Percentiles rank a stretch among this genome's conserved stretches.
Conservation (phyloP, 1,140 invertebrate genomes). For the Zaprionus ornatus region DNA sequence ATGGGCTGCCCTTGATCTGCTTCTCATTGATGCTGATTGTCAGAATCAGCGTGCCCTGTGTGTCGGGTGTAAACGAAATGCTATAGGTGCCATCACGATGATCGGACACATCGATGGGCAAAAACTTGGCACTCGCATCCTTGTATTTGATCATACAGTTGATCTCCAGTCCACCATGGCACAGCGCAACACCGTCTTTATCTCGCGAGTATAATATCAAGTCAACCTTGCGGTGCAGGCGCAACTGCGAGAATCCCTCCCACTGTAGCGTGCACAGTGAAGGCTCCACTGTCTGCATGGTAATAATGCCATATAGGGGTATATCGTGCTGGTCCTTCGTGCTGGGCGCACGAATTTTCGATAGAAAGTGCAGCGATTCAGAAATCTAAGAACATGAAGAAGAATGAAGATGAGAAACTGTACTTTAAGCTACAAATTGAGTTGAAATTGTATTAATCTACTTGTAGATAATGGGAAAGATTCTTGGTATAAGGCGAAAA, state of each 20-base stretch:
- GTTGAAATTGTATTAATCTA: no score
- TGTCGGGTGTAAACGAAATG: slow-evolving; percentile 86
- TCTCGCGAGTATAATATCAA: slow-evolving; percentile 85
- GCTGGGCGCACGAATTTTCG: slow-evolving; percentile 84
- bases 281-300: slow-evolving; percentile 86
- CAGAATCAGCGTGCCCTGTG: slow-evolving; percentile 86
- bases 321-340: slow-evolving; percentile 82
- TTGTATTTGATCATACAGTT: slow-evolving; percentile 84
- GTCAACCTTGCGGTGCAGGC: slow-evolving; percentile 84
- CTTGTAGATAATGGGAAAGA: no score
- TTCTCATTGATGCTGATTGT: slow-evolving; percentile 87
- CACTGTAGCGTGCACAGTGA: slow-evolving; percentile 85
- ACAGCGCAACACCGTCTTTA: slow-evolving; percentile 84
- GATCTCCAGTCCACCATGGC: slow-evolving; percentile 85
- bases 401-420: no score
- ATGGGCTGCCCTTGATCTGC: slow-evolving; percentile 87
- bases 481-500: no score
- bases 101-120: slow-evolving; percentile 85
- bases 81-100: slow-evolving; percentile 87
- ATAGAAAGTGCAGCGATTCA: slow-evolving; percentile 84
- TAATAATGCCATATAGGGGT: slow-evolving; percentile 85
- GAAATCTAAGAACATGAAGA: slow-evolving; percentile 62
- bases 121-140: slow-evolving; percentile 74
- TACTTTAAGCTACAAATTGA: no score
- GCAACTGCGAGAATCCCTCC: slow-evolving; percentile 84